A percentile compares a stretch with the other conserved stretches of the same genome.
Evolutionary conservation across 2,888 invertebrate genomes (phyloP).

Genomic region (Ichneumoninae sp.): DNA sequence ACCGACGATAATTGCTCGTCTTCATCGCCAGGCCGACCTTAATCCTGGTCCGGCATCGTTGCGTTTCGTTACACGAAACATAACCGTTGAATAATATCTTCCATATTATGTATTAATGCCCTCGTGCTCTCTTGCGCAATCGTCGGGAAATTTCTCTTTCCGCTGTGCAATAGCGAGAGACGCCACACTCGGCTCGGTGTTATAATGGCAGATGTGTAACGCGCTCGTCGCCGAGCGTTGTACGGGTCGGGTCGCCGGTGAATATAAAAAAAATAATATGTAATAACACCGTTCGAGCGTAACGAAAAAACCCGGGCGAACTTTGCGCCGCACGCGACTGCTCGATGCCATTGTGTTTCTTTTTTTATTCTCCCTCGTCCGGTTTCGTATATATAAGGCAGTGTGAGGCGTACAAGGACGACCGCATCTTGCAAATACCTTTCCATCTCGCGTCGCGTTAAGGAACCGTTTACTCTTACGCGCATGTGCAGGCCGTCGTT

Average conservation of each 20-base stretch:
- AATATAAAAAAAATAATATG: background rate
- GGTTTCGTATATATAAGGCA: slow-evolving; percentile 26
- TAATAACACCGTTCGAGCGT: background rate
- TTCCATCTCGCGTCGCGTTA: slow-evolving; percentile 37
- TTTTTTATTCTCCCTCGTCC: slow-evolving; percentile 59
- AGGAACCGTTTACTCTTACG: too few species aligned
- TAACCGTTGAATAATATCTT: slow-evolving; percentile 72
- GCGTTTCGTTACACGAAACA: slow-evolving; percentile 50
- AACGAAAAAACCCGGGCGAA: slow-evolving; percentile 27
- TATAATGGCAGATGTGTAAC: slow-evolving; percentile 23
- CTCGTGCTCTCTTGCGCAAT: slow-evolving; percentile 69
- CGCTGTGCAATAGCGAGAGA: slow-evolving; percentile 68
- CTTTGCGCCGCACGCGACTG: slow-evolving; percentile 26
- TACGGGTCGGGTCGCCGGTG: background rate
- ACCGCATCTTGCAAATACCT: slow-evolving; percentile 67
- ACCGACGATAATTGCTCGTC: background rate
- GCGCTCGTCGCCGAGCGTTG: background rate
- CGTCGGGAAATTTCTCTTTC: slow-evolving; percentile 77
- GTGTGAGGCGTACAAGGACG: slow-evolving; percentile 65
- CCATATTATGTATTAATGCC: slow-evolving; percentile 64
- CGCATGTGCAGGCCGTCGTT: too few species aligned
- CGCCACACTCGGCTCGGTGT: background rate
- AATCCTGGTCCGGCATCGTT: slow-evolving; percentile 61
- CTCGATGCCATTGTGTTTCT: slow-evolving; percentile 17
- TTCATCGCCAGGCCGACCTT: slow-evolving; percentile 58